Base-by-base conservation (phyloP, 1,140 invertebrate species). In the Thaumatotibia leucotreta region DNA sequence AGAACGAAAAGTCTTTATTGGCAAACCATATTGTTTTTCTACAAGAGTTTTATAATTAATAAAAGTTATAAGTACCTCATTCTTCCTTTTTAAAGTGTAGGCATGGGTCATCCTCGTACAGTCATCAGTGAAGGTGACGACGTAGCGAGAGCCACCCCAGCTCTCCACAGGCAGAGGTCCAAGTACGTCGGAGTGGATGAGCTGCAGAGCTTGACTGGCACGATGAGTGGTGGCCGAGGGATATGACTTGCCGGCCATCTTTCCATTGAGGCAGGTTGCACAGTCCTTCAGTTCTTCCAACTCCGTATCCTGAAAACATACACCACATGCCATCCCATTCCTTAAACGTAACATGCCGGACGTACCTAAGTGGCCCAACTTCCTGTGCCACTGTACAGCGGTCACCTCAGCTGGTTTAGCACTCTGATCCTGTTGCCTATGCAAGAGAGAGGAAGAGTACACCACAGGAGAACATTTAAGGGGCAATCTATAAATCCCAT, bases 121-220 rank as follows among this genome's bases (percentile, higher is more conserved):
- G 63, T 86, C 78, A 66, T 88, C 81, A 9, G 80, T 86, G 45
- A 88, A 80, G 14, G 76, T 72, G 1, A 82, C 32, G 23, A 85
- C 76, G 63, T 83, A 87, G 11, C 63, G 39, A 11, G 67, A 61
- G 0, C 74, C 73, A 2, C 66, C 66, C 2, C 14, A 54, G 24
- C 54, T 61, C 8, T 17, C 8, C 4, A 11, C 24, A 0, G 14
- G 49, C 61, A 58, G 35, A 0, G 66, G 61, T 1, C 66, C 66
- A 5, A 2, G 10, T 0, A 67, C 32, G 14, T 67, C 66, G 1
- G 24, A 20, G 20, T 67, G 66, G 0, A 67, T 14, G 2, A 67
- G 45, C 33, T 67, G 45, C 20, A 67, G 27, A 17, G 35, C 29
- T 29, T 39, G 32, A 14, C 11, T 24, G 0, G 65, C 24, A 33